Percentiles rank a stretch among this genome's conserved stretches.
Conservation (phyloP, 2,113 vertebrate species). For the Microcebus lehilahytsara region DNA sequence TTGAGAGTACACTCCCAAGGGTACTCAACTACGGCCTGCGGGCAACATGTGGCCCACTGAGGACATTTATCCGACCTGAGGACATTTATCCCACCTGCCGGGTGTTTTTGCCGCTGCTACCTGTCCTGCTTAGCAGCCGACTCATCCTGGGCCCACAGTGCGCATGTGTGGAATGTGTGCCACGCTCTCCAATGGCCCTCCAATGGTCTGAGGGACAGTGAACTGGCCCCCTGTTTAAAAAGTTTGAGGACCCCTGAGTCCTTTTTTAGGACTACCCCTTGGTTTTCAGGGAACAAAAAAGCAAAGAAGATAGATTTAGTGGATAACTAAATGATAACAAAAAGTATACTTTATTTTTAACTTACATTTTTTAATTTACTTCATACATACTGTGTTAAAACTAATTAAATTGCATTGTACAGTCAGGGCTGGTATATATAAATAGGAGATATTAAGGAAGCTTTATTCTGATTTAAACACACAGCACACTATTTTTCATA, state of each 20-base stretch:
- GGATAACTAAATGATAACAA: neutral
- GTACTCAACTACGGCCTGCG: too few relatives aligned
- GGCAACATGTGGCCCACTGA: too few relatives aligned
- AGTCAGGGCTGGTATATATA: neutral
- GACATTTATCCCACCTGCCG: too few relatives aligned
- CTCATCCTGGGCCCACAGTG: too few relatives aligned
- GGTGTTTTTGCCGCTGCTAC: too few relatives aligned
- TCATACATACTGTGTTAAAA: conserved; percentile 36
- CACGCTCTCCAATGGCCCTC: too few relatives aligned
- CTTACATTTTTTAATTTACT: neutral
- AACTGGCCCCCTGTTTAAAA: too few relatives aligned
- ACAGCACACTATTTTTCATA: neutral
- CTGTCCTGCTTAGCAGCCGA: too few relatives aligned
- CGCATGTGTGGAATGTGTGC: too few relatives aligned
- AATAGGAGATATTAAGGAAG: neutral
- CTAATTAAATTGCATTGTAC: neutral
- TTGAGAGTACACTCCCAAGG: neutral
- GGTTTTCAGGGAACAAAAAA: conserved; percentile 1
- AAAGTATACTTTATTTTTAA: conserved; percentile 39
- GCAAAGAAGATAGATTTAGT: neutral
- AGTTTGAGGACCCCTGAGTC: too few relatives aligned
- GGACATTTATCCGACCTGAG: too few relatives aligned
- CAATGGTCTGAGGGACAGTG: too few relatives aligned
- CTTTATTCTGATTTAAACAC: neutral
- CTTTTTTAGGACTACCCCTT: neutral